Conservation (phyloP, 1,140 invertebrate species). For the Zelostemma sp. region DNA sequence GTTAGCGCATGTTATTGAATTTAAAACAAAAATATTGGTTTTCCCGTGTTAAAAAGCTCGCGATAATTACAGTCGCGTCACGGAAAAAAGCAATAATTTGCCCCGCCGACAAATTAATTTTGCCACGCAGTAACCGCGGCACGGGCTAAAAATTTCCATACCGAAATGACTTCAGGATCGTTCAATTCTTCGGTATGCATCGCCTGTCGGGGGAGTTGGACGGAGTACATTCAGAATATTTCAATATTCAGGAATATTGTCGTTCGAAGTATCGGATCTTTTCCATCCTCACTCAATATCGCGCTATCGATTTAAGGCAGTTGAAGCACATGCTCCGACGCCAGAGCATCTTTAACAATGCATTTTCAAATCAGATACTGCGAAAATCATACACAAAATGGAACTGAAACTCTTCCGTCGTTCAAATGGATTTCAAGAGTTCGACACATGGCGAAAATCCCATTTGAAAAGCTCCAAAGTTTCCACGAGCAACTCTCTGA, state of each 20-base stretch:
- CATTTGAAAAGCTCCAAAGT: no score
- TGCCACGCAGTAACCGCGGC: slow-evolving; percentile 26
- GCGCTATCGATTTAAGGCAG: background rate
- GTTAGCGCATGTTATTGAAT: no score
- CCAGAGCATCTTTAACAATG: no score
- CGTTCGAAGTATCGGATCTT: slow-evolving; percentile 5
- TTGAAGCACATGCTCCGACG: background rate
- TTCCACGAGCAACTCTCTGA: no score
- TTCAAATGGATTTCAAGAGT: no score
- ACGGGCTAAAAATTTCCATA: slow-evolving; percentile 41
- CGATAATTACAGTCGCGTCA: slow-evolving; percentile 40
- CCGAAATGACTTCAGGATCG: slow-evolving; percentile 41
- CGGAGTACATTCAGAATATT: slow-evolving; percentile 41
- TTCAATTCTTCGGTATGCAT: slow-evolving; percentile 38
- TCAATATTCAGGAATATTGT: slow-evolving; percentile 39
- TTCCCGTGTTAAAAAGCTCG: no score
- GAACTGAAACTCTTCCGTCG: background rate
- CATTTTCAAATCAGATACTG: no score
- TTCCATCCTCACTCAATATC: background rate
- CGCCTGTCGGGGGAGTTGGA: slow-evolving; percentile 34
- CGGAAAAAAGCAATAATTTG: no score
- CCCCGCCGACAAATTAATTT: slow-evolving; percentile 34
- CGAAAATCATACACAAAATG: background rate
- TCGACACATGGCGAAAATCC: no score
- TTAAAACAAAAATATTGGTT: no score